phyloP scores from a whole-genome alignment of 2,888 invertebrate genomes.

The Luperina testacea region DNA sequence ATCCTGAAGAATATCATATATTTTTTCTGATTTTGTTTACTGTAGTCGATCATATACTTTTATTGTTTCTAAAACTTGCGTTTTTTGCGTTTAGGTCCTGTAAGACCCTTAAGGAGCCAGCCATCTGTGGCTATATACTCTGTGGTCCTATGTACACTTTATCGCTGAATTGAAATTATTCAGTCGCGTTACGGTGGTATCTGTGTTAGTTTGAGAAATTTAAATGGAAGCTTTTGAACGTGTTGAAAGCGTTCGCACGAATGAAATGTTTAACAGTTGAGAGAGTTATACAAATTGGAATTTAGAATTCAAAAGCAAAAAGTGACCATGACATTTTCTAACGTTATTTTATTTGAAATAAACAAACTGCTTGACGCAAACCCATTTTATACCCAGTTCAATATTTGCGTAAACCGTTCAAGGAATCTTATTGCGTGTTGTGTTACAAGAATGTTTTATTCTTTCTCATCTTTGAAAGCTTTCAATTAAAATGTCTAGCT shows the following conservation, averaged over 20 bases:
- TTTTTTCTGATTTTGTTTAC: too few species aligned
- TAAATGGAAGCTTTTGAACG: conserved; percentile 47
- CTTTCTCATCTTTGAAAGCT: background rate
- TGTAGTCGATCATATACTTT: too few species aligned
- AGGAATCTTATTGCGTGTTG: background rate
- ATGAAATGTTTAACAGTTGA: conserved; percentile 44
- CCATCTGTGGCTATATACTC: conserved; percentile 7
- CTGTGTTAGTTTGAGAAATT: conserved; percentile 53
- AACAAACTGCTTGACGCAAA: background rate
- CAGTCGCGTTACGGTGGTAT: conserved; percentile 52
- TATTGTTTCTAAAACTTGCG: too few species aligned
- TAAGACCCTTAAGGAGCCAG: too few species aligned
- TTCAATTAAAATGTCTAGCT: background rate
- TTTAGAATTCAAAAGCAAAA: conserved; percentile 26
- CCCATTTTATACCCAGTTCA: background rate
- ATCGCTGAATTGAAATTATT: conserved; percentile 59
- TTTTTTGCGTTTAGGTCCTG: too few species aligned
- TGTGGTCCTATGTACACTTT: conserved; percentile 50
- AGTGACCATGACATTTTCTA: background rate
- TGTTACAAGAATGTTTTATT: background rate
- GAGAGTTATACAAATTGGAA: conserved; percentile 44
- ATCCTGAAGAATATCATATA: too few species aligned
- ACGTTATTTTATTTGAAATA: conserved; percentile 16
- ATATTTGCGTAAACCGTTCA: background rate
- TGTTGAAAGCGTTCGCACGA: conserved; percentile 33